phyloP scores from a whole-genome alignment of 2,113 vertebrate species.

The Nothoprocta pentlandii region DNA sequence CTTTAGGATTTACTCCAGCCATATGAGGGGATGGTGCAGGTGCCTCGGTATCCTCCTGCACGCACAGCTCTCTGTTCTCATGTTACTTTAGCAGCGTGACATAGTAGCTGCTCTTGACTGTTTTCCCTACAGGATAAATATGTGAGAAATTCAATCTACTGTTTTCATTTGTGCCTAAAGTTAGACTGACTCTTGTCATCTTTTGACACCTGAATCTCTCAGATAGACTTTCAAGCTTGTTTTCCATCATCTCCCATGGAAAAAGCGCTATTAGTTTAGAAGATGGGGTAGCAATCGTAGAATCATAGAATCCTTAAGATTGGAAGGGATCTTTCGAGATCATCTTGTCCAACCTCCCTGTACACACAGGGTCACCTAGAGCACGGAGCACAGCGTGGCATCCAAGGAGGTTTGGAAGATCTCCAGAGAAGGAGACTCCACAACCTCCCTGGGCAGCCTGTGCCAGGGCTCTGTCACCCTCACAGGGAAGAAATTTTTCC shows the following conservation, averaged over 20 bases:
- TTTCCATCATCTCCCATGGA: not conserved
- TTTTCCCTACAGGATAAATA: not conserved
- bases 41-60: not conserved
- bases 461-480: too few relatives aligned
- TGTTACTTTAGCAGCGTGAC: too few relatives aligned
- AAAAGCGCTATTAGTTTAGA: not conserved
- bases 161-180: not conserved
- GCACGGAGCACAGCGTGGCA: too few relatives aligned
- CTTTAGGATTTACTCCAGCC: not conserved
- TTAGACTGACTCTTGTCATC: not conserved
- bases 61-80: not conserved
- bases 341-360: too few relatives aligned
- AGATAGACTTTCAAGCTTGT: not conserved
- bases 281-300: not conserved
- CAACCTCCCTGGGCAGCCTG: too few relatives aligned
- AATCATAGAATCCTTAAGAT: too few relatives aligned
- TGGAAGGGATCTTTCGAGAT: too few relatives aligned
- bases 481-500: too few relatives aligned
- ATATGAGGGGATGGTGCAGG: rapidly evolving
- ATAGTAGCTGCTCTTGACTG: not conserved
- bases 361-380: too few relatives aligned
- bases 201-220: not conserved
- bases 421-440: too few relatives aligned
- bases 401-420: too few relatives aligned
- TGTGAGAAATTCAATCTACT: not conserved